Percentiles rank a stretch among this genome's conserved stretches.
Evolutionary conservation across 2,888 invertebrate genomes (phyloP).

Genomic region (Scrobipalpa costella): DNA sequence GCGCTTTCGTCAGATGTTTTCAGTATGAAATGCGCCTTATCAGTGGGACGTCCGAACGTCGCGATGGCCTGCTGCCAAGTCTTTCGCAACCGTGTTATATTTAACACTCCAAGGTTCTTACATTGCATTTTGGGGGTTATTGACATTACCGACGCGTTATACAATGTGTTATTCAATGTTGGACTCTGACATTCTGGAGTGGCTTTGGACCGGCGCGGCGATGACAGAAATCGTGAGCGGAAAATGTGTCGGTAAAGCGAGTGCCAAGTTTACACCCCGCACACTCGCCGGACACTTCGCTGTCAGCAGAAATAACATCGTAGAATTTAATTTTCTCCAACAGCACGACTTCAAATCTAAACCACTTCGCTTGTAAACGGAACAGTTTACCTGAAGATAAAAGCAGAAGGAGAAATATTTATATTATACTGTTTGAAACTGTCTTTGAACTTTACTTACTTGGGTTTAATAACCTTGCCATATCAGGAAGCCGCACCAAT

Average conservation of each 20-base stretch:
- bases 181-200: slow-evolving; percentile 49
- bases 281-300: slow-evolving; percentile 6
- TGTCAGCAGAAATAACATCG: slow-evolving; percentile 23
- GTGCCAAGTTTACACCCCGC: slow-evolving; percentile 68
- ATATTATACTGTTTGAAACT: neutral
- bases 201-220: slow-evolving; percentile 44
- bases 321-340: slow-evolving; percentile 14
- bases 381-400: neutral
- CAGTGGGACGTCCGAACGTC: slow-evolving; percentile 53
- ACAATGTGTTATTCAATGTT: slow-evolving; percentile 63
- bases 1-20: slow-evolving; percentile 27
- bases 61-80: slow-evolving; percentile 69
- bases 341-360: neutral
- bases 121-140: slow-evolving; percentile 77
- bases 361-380: neutral
- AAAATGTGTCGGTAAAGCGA: slow-evolving; percentile 44
- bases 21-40: slow-evolving; percentile 52
- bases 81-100: slow-evolving; percentile 74
- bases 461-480: slow-evolving; percentile 27
- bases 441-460: slow-evolving; percentile 1
- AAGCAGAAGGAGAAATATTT: neutral
- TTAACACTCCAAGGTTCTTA: slow-evolving; percentile 71
- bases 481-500: slow-evolving; percentile 43
- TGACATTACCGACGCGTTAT: slow-evolving; percentile 70
- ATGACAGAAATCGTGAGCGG: slow-evolving; percentile 43